Percentiles rank a stretch among this genome's conserved stretches.
These are phyloP conservation scores for Notoglanidium macrostoma DNA, from an alignment of 2,797 vertebrate genomes.

Conservation along the genomic window DNA sequence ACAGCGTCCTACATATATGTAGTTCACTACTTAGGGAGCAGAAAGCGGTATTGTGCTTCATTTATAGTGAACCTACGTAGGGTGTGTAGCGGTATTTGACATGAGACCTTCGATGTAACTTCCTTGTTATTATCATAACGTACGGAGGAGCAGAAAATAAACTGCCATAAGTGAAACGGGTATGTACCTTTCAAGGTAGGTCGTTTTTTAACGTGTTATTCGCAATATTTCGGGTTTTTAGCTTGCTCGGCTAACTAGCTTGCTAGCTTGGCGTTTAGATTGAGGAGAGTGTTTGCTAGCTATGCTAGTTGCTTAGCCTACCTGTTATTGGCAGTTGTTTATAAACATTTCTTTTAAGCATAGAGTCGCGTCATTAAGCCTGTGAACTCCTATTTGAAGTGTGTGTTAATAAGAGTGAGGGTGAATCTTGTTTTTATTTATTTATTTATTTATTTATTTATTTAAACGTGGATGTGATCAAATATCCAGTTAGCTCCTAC, in stretches of 20 bases:
- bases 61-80: not conserved
- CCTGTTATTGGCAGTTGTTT: not conserved
- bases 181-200: not conserved
- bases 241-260: not conserved
- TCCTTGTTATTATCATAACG: conserved; percentile 34
- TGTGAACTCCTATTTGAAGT: too few relatives aligned
- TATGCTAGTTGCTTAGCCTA: conserved; percentile 19
- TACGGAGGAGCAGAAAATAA: conserved; percentile 6
- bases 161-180: not conserved
- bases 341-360: not conserved
- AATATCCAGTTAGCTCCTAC: not conserved
- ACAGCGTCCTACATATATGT: not conserved
- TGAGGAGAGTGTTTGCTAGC: not conserved
- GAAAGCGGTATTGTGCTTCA: accelerated
- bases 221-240: not conserved
- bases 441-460: not conserved
- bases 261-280: not conserved
- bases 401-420: not conserved
- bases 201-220: not conserved
- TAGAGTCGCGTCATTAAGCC: not conserved
- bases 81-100: not conserved
- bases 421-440: too few relatives aligned
- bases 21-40: not conserved
- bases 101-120: not conserved
- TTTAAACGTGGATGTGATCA: not conserved